Evolutionary conservation across 2,797 vertebrate genomes (phyloP).

Genomic region (Enteromius treurensis): DNA sequence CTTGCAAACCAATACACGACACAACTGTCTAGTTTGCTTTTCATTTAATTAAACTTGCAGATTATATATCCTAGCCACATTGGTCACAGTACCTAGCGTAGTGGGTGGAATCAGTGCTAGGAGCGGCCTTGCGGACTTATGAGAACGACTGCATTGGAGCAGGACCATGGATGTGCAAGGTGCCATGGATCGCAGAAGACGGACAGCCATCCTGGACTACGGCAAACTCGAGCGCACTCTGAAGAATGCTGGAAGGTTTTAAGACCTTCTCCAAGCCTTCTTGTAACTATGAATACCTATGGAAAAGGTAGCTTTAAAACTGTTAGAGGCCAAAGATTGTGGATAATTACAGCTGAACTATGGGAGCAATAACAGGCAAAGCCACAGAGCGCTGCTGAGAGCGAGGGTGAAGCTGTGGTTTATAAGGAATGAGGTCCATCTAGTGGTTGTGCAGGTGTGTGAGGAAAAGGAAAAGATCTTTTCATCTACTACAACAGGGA

Average conservation of each 20-base stretch:
- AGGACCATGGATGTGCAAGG: conserved; percentile 23
- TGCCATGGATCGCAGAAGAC: conserved; percentile 64
- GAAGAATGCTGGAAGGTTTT: conserved; percentile 35
- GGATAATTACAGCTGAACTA: conserved; percentile 19
- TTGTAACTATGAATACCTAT: background rate
- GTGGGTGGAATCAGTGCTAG: conserved; percentile 69
- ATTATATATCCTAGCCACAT: conserved; percentile 23
- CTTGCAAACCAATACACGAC: background rate
- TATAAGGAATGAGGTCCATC: conserved; percentile 71
- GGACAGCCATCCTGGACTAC: conserved; percentile 79
- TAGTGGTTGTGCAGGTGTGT: conserved; percentile 68
- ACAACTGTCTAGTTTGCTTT: background rate
- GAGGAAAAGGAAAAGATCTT: background rate
- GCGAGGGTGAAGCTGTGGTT: conserved; percentile 30
- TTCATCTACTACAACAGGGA: background rate
- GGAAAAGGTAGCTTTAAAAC: background rate
- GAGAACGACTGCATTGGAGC: conserved; percentile 76
- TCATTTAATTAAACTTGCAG: background rate
- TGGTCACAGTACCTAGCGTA: conserved; percentile 78
- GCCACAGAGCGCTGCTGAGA: conserved; percentile 18
- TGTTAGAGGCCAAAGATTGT: conserved; percentile 21
- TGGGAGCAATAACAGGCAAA: background rate
- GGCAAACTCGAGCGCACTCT: conserved; percentile 60
- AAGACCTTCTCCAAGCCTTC: background rate
- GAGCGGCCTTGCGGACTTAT: conserved; percentile 70